Conservation (phyloP, 2,888 invertebrate species). For the Lampropteryx suffumata region DNA sequence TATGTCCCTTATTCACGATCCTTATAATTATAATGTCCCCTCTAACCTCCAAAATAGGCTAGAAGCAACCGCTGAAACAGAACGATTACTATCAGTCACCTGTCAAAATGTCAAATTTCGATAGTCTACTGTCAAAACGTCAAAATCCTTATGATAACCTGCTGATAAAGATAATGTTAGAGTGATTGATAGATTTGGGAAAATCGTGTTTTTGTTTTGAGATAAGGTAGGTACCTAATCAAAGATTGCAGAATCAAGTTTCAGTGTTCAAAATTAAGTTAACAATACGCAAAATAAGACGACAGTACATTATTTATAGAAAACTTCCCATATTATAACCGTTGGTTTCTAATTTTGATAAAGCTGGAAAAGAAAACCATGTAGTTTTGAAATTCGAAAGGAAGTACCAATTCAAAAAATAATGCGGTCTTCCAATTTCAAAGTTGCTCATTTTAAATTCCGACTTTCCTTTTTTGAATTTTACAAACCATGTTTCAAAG, state of each 20-base stretch:
- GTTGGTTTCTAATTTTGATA: too few species aligned
- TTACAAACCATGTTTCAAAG: neutral
- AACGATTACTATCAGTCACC: slow-evolving; percentile 48
- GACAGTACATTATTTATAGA: too few species aligned
- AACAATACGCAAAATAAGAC: too few species aligned
- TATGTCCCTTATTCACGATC: too few species aligned
- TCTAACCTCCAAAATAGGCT: too few species aligned
- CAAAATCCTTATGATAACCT: slow-evolving; percentile 56
- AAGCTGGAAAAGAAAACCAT: too few species aligned
- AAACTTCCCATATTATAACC: too few species aligned
- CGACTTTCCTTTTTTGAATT: neutral
- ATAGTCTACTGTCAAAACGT: slow-evolving; percentile 64
- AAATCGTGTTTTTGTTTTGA: slow-evolving; percentile 22
- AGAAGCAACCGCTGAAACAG: neutral
- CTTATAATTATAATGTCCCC: too few species aligned
- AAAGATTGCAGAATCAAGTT: too few species aligned
- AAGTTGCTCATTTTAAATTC: too few species aligned
- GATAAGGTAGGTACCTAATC: neutral
- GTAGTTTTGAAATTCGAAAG: too few species aligned
- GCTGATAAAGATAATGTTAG: slow-evolving; percentile 34
- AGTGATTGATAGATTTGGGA: slow-evolving; percentile 40
- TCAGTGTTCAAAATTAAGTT: too few species aligned
- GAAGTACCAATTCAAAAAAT: neutral
- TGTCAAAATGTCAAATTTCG: slow-evolving; percentile 57
- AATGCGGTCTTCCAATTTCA: slow-evolving; percentile 4